Base-by-base conservation (phyloP, 2,113 vertebrate genomes). In the Cyrtonyx montezumae region DNA sequence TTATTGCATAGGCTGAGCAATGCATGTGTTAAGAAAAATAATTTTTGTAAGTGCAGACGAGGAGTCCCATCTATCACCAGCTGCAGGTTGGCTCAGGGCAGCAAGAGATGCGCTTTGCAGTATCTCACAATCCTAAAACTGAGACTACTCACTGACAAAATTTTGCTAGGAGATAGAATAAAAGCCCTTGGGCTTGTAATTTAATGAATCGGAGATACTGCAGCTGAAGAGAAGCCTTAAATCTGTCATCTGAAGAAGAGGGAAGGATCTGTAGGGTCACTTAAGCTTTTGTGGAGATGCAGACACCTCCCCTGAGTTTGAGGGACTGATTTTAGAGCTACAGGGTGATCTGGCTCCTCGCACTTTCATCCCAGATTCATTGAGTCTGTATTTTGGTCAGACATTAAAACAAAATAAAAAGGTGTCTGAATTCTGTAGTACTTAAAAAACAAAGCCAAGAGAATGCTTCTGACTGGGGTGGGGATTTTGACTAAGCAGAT, bases 61-160 rank as follows among this genome's bases (percentile, higher is more conserved):
- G 22, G 14, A 79, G 23, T 59, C 70, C 8, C 13, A 12, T n/a
- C n/a, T 79, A 18, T 37, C 5, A 3, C 17, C 46, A 59, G 53
- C 13, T 45, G 23, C 10, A 36, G 17, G 15, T 49, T 55, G 63
- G 58, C 48, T 45, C 19, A 21, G 16, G 32, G 12, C 28, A 82
- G 19, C 10, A 49, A 84, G 28, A 1, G 1, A n/a, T 55, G 45
- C 37, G 16, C 46, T 67, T 62, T 34, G 12, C 0, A 0, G 32
- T 58, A 34, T 63, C 32, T 17, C 0, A 1, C 4, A 0, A 0
- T 32, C 34, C 40, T 68, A 36, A 36, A 70, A 76, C 71, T 8
- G 25, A 70, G 36, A 74, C 4, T 77, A 28, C 19, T 69, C 8
- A 7, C 15, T 12, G 32, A 10, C 40, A 63, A 79, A 65, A 75